These are phyloP conservation scores for Recurvirostra avosetta DNA, from an alignment of 2,113 vertebrate species.

Conservation along the genomic window DNA sequence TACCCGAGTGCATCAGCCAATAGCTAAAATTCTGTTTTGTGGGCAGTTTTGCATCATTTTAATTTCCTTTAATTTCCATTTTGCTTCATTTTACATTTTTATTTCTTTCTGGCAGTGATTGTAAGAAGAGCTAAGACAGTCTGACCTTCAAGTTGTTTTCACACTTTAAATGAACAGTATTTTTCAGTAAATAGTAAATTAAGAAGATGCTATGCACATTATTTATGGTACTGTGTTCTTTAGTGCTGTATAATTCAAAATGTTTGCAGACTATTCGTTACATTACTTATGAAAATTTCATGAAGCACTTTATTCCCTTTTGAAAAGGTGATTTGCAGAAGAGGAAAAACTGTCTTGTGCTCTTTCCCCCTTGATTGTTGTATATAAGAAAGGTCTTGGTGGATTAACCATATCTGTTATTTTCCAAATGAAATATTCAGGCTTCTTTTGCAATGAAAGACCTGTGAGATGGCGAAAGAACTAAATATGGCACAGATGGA, in stretches of 20 bases:
- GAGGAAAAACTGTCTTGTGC: not conserved
- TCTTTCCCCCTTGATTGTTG: not conserved
- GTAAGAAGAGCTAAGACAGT: not conserved
- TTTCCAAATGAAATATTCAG: not conserved
- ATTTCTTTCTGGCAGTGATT: not conserved
- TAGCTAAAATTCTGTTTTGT: not conserved
- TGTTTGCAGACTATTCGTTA: not conserved
- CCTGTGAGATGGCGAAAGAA: not conserved
- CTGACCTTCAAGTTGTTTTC: not conserved
- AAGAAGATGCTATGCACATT: not conserved
- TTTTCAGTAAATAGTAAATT: slow-evolving; percentile 10
- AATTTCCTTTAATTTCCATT: not conserved
- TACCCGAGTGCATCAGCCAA: not conserved
- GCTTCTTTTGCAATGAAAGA: not conserved
- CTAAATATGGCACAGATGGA: not conserved
- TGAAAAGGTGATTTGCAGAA: not conserved
- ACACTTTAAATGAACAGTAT: not conserved
- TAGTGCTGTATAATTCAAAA: slow-evolving; percentile 30
- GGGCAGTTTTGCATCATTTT: not conserved
- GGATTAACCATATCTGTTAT: not conserved
- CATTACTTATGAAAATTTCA: slow-evolving; percentile 34
- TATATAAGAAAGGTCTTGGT: not conserved
- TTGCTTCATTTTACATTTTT: not conserved
- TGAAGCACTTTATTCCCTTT: not conserved
- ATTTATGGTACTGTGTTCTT: not conserved